Evolutionary conservation across 1,140 invertebrate species (phyloP).

Genomic region (Limonius californicus): DNA sequence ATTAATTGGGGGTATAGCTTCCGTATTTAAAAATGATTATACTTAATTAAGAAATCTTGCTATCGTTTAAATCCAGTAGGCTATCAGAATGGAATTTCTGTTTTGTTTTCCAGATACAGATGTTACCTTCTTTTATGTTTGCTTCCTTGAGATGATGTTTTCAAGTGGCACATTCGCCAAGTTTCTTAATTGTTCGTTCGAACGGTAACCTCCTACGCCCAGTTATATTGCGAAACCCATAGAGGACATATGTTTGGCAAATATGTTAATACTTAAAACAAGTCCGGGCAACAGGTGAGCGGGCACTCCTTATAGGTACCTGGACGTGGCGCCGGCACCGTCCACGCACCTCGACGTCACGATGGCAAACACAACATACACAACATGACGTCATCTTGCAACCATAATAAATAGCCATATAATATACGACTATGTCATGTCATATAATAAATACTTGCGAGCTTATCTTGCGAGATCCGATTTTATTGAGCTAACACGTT

Average conservation of each 20-base stretch:
- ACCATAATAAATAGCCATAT: slow-evolving; percentile 16
- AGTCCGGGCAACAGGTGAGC: slow-evolving; percentile 23
- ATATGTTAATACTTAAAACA: slow-evolving; percentile 16
- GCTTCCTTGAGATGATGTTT: slow-evolving; percentile 5
- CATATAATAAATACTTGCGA: slow-evolving; percentile 8
- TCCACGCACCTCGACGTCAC: slow-evolving; percentile 29
- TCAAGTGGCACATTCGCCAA: slow-evolving; percentile 3
- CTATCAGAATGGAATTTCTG: too few species aligned
- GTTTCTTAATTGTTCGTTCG: slow-evolving; percentile 6
- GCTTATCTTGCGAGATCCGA: slow-evolving; percentile 4
- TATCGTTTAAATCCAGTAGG: too few species aligned
- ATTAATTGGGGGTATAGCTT: too few species aligned
- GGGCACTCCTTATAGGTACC: slow-evolving; percentile 29
- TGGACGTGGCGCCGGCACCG: slow-evolving; percentile 26
- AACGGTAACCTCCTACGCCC: slow-evolving; percentile 4
- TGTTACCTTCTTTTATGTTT: not conserved
- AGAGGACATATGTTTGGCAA: slow-evolving; percentile 12
- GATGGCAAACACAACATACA: not conserved
- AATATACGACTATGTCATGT: not conserved
- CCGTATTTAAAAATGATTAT: too few species aligned
- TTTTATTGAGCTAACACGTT: slow-evolving; percentile 9
- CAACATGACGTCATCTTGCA: slow-evolving; percentile 21
- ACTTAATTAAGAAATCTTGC: too few species aligned
- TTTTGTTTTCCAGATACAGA: too few species aligned
- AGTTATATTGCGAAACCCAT: not conserved